Base-by-base conservation (phyloP, 2,888 invertebrate genomes). In the Brachyptera risi region DNA sequence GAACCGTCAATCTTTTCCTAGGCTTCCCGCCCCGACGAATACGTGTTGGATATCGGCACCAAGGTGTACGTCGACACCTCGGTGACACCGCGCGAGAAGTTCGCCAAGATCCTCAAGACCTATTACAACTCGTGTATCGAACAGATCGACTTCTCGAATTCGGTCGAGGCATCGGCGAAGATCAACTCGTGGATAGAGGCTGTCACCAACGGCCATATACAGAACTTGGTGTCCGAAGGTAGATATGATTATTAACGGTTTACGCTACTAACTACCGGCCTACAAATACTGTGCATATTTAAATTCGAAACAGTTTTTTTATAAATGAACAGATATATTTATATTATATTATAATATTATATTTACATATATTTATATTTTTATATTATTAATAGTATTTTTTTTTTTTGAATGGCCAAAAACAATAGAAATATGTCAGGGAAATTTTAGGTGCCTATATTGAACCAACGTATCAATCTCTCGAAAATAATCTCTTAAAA, bases 171-270 rank as follows among this genome's bases (percentile, higher is more conserved):
- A 0, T 83, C 83, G 0, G 69, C 75, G 4, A 73, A 75, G 5
- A 90, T 96, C 63, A 96, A 96, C 70, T 69, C 75, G 0, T 96
- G 94, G 92, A 88, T 92, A 1, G 79, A 81, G 26, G 82, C 85
- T 61, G 76, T 86, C 9, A 96, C 96, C 0, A 78, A 84, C 7
- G 87, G 87, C 11, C 85, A 84, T 67, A 87, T 96, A 35, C 76
- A 80, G 9, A 79, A 87, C 68, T 73, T 90, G 56, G 82, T 90
- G 5, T 75, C 76, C 9, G 78, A 82, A 69, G 85, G 88, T 83
- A 71, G 67, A 66, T 23, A 3, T 3, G 2, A 19, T 11, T 23
- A 21, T 7, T 2, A n/a, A n/a, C n/a, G n/a, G 1, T 7, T 47
- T 9, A 24, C 3, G 21, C 24, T n/a, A n/a, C n/a, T n/a, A 44